Percentiles rank a stretch among this genome's conserved stretches.
phyloP scores from a whole-genome alignment of 2,113 vertebrate genomes.

The Clinocottus analis region DNA sequence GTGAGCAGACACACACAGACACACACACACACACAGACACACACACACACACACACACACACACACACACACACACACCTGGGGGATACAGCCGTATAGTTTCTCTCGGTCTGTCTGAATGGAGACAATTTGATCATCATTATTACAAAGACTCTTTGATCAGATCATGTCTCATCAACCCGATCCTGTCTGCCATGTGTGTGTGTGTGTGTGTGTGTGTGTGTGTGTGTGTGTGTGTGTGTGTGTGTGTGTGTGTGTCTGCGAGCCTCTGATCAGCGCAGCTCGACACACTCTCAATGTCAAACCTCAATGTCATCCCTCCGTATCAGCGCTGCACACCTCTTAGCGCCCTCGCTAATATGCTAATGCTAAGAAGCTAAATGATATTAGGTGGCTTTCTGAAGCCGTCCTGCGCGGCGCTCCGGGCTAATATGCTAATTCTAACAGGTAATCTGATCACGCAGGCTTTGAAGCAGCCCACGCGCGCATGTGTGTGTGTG shows the following conservation, averaged over 20 bases:
- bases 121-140: constrained; percentile 72
- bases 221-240: constrained; percentile 53
- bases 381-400: constrained; percentile 60
- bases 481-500: background rate
- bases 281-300: constrained; percentile 63
- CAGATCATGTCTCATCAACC: constrained; percentile 70
- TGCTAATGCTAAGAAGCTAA: constrained; percentile 58
- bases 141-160: constrained; percentile 76
- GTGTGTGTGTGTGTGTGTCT: constrained; percentile 21
- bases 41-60: constrained; percentile 28
- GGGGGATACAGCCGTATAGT: constrained; percentile 38
- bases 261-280: constrained; percentile 27
- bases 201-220: no score
- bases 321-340: constrained; percentile 42
- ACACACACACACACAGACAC: constrained; percentile 29
- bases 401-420: constrained; percentile 47
- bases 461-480: constrained; percentile 65
- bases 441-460: constrained; percentile 76
- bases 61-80: constrained; percentile 31
- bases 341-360: constrained; percentile 56
- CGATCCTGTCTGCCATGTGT: background rate
- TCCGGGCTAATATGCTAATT: constrained; percentile 78
- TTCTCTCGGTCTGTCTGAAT: constrained; percentile 44
- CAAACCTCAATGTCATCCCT: constrained; percentile 71
- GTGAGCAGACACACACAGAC: constrained; percentile 23